Percentiles rank a stretch among this genome's conserved stretches.
Conservation (phyloP, 2,888 invertebrate species). For the Megamerina dolium region DNA sequence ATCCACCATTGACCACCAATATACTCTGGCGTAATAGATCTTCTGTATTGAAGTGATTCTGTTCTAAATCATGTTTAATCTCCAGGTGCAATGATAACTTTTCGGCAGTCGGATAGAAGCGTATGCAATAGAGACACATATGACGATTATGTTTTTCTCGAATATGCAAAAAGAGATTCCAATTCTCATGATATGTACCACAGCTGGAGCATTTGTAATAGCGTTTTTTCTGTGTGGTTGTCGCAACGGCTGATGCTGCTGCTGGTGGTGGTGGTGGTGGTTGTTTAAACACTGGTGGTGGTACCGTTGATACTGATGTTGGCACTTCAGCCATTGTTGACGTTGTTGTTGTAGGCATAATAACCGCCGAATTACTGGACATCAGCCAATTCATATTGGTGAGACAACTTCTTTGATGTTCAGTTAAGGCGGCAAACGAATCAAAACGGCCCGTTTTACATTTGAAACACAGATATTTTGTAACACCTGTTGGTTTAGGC, state of each 20-base stretch:
- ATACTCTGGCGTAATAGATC: constrained; percentile 59
- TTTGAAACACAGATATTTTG: constrained; percentile 57
- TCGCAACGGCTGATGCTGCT: no score
- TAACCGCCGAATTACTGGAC: no score
- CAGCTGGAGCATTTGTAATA: constrained; percentile 78
- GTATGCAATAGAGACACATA: constrained; percentile 77
- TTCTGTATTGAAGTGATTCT: constrained; percentile 61
- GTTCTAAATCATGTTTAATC: constrained; percentile 71
- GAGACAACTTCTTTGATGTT: constrained; percentile 61
- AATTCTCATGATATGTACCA: constrained; percentile 77
- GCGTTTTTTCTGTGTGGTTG: constrained; percentile 49
- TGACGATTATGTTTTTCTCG: constrained; percentile 73
- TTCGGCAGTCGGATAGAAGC: constrained; percentile 75
- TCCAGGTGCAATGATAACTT: constrained; percentile 71
- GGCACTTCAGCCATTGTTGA: no score
- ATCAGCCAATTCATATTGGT: constrained; percentile 15
- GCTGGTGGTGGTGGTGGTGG: not conserved
- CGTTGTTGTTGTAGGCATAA: not conserved
- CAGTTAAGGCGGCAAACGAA: constrained; percentile 60
- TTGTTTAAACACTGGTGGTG: constrained; percentile 1
- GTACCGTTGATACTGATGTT: constrained; percentile 1
- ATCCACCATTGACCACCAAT: constrained; percentile 53
- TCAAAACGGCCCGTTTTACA: constrained; percentile 65
- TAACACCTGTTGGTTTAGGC: constrained; percentile 11
- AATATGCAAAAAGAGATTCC: constrained; percentile 81